Percentiles rank a stretch among this genome's conserved stretches.
These are phyloP conservation scores for Solenodon paradoxus DNA, from an alignment of 2,113 vertebrate species.

Conservation along the genomic window DNA sequence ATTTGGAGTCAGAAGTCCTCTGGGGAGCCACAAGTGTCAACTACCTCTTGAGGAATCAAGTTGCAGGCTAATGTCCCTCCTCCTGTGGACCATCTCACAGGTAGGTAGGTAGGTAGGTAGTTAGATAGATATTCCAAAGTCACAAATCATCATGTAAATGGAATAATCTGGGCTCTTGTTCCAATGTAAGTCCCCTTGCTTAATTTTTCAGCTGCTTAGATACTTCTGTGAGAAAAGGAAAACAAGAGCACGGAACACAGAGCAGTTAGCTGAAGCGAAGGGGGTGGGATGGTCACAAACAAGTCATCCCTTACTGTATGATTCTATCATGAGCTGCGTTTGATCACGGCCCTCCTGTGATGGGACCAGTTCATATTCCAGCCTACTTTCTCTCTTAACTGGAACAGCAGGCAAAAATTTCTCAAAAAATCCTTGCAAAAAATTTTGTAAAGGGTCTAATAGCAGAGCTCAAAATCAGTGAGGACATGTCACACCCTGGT, in stretches of 20 bases:
- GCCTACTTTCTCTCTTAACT: neutral
- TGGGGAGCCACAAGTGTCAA: constrained; percentile 17
- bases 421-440: constrained; percentile 27
- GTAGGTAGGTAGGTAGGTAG: neutral
- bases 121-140: neutral
- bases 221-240: neutral
- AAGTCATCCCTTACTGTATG: neutral
- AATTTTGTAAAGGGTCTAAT: neutral
- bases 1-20: neutral
- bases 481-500: too few species aligned
- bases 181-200: constrained; percentile 25
- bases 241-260: neutral
- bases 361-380: neutral
- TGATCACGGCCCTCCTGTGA: neutral
- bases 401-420: constrained; percentile 32
- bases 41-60: neutral
- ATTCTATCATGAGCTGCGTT: neutral
- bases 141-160: neutral
- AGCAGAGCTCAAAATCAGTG: constrained; percentile 23
- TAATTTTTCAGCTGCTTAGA: neutral
- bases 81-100: neutral
- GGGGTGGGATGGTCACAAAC: neutral
- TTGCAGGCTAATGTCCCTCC: neutral
- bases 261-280: neutral
- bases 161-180: neutral